A percentile compares a stretch with the other conserved stretches of the same genome.
These are phyloP conservation scores for Tricholaema leucomelas DNA, from an alignment of 2,113 vertebrate species.

Conservation along the genomic window DNA sequence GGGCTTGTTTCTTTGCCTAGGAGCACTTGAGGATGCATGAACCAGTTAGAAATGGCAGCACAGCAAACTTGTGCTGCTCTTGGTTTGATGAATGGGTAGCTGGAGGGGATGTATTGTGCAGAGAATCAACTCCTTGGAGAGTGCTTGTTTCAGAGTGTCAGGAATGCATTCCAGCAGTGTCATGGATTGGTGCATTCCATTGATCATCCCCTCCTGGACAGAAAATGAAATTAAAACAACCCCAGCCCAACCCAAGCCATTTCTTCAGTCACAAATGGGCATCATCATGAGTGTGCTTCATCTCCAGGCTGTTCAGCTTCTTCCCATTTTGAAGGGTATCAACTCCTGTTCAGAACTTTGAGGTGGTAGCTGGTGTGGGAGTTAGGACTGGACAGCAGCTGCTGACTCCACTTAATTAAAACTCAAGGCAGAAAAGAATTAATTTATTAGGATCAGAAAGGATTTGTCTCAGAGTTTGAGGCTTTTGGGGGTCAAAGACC, in stretches of 20 bases:
- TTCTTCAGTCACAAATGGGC: neutral
- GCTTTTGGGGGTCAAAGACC: slow-evolving; percentile 14
- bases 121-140: neutral
- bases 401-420: slow-evolving; percentile 47
- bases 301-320: neutral
- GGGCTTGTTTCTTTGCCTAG: neutral
- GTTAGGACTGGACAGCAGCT: neutral
- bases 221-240: neutral
- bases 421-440: neutral
- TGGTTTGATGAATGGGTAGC: slow-evolving; percentile 22
- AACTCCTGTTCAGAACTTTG: neutral
- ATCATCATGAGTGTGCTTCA: neutral
- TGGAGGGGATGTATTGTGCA: neutral
- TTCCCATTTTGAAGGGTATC: neutral
- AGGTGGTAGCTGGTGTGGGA: neutral
- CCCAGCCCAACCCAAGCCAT: neutral
- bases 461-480: slow-evolving; percentile 1
- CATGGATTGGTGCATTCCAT: neutral
- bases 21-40: neutral
- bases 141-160: neutral
- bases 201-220: neutral
- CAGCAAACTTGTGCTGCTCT: neutral
- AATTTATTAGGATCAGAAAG: slow-evolving; percentile 15
- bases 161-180: neutral
- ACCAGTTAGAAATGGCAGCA: neutral